A percentile compares a stretch with the other conserved stretches of the same genome.
Conservation (phyloP, 2,113 vertebrate species). For the Dicrurus megarhynchus region DNA sequence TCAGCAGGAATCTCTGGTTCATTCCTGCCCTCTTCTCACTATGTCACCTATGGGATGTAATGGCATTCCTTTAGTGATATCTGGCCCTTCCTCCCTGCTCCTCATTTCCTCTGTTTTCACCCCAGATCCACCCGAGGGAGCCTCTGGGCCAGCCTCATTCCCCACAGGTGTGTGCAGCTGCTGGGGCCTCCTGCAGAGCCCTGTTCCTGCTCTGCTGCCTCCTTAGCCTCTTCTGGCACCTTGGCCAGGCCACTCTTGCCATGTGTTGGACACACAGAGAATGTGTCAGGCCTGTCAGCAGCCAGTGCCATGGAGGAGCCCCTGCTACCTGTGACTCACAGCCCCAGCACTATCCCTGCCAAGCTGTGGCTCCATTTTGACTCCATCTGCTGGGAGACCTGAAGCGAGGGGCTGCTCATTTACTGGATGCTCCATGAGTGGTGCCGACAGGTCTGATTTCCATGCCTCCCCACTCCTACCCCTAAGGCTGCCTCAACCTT, state of each 20-base stretch:
- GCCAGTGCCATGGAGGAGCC: neutral
- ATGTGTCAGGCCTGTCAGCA: accelerated
- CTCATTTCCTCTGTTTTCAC: neutral
- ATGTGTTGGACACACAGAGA: accelerated
- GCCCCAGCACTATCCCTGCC: accelerated
- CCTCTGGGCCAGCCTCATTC: too few relatives aligned
- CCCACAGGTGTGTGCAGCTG: accelerated
- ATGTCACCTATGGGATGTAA: neutral
- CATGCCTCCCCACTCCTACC: neutral
- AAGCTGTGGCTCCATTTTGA: accelerated
- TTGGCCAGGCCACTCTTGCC: accelerated
- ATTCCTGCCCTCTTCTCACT: accelerated
- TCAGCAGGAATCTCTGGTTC: neutral
- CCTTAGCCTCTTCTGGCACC: neutral
- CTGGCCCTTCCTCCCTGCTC: neutral
- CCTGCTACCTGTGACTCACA: too few relatives aligned
- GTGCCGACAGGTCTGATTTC: accelerated
- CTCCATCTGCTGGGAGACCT: neutral
- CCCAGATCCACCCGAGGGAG: neutral
- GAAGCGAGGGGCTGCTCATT: neutral
- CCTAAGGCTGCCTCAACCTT: neutral
- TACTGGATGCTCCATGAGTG: neutral
- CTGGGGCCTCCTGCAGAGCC: neutral
- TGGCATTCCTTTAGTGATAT: too few relatives aligned
- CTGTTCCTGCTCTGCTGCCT: accelerated